A percentile compares a stretch with the other conserved stretches of the same genome.
These are phyloP conservation scores for Semnornis frantzii DNA, from an alignment of 2,113 vertebrate species.

Conservation along the genomic window DNA sequence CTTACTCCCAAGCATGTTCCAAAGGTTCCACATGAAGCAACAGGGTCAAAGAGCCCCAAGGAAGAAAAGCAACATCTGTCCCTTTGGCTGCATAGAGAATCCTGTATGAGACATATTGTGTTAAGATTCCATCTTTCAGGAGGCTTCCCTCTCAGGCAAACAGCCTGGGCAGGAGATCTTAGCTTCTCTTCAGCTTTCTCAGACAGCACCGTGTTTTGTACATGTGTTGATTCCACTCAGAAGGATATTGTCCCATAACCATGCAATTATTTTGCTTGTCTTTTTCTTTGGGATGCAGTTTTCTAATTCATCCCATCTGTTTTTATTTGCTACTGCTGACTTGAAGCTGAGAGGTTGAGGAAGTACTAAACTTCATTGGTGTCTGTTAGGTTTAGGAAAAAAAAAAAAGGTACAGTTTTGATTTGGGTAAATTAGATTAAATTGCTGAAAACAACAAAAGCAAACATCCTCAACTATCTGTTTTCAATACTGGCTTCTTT, in stretches of 20 bases:
- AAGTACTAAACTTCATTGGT: neutral
- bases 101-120: neutral
- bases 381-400: neutral
- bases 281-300: neutral
- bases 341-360: neutral
- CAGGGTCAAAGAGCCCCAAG: neutral
- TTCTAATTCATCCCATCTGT: neutral
- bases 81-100: neutral
- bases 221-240: neutral
- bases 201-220: neutral
- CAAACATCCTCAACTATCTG: neutral
- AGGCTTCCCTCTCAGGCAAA: neutral
- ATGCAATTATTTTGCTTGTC: neutral
- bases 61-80: neutral
- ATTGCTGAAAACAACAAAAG: constrained; percentile 8
- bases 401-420: neutral
- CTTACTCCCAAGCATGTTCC: neutral
- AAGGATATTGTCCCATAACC: neutral
- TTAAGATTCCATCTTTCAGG: neutral
- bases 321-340: neutral
- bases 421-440: constrained; percentile 21
- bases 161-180: neutral
- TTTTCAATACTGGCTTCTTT: neutral
- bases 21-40: neutral
- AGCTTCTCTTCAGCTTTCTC: neutral